These are phyloP conservation scores for Byasa hedistus DNA, from an alignment of 2,888 invertebrate genomes.

Conservation along the genomic window DNA sequence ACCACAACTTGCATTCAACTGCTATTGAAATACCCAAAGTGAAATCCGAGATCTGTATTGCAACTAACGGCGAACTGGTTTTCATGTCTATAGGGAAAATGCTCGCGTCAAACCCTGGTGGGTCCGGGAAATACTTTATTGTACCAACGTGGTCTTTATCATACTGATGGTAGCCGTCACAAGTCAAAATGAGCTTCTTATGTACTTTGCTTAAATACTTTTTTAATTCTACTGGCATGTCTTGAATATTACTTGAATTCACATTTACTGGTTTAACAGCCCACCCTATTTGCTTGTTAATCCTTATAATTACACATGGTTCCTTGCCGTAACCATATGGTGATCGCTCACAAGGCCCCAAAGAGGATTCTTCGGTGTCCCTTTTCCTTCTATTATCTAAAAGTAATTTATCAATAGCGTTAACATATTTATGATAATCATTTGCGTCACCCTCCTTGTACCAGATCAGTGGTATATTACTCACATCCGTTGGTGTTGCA, in stretches of 20 bases:
- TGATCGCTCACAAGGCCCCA: conserved; percentile 60
- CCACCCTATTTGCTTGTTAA: conserved; percentile 64
- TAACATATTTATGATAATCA: conserved; percentile 57
- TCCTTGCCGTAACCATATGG: conserved; percentile 65
- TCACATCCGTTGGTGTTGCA: conserved; percentile 55
- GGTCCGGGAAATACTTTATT: conserved; percentile 63
- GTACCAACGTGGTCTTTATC: conserved; percentile 64
- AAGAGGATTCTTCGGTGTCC: conserved; percentile 34
- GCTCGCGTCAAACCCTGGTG: conserved; percentile 62
- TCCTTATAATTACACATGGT: conserved; percentile 64
- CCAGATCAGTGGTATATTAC: conserved; percentile 56
- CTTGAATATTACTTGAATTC: conserved; percentile 41
- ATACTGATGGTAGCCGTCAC: conserved; percentile 57
- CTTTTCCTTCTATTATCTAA: conserved; percentile 43
- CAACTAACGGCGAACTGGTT: conserved; percentile 53
- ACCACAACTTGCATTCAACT: conserved; percentile 65
- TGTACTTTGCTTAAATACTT: conserved; percentile 49
- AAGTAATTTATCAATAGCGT: conserved; percentile 52
- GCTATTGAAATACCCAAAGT: conserved; percentile 60
- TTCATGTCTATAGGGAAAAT: conserved; percentile 50
- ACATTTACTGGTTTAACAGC: conserved; percentile 50
- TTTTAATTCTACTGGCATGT: conserved; percentile 50
- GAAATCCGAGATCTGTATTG: conserved; percentile 61
- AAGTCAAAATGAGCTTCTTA: conserved; percentile 60
- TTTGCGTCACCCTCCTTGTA: conserved; percentile 48